Conservation (phyloP, 1,140 invertebrate species). For the Drosophila elegans region DNA sequence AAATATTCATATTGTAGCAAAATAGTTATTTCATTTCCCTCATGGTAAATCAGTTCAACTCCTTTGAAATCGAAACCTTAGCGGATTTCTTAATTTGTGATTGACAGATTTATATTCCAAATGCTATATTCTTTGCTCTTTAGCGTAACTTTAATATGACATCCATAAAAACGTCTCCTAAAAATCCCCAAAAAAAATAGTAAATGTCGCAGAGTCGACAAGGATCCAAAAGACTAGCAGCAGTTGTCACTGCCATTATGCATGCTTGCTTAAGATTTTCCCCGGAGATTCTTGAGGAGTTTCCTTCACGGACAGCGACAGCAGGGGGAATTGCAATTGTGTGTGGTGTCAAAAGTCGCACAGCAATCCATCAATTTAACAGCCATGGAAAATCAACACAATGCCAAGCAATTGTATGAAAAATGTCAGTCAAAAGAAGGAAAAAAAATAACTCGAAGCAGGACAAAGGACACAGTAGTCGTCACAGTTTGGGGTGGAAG, state of each 20-base stretch:
- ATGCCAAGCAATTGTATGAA: slow-evolving; percentile 66
- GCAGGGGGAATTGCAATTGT: slow-evolving; percentile 58
- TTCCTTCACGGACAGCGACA: slow-evolving; percentile 11
- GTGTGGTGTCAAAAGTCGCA: slow-evolving; percentile 77
- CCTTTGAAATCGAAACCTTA: background rate
- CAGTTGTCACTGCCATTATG: slow-evolving; percentile 52
- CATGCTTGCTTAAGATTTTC: slow-evolving; percentile 54
- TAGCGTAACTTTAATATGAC: slow-evolving; percentile 21
- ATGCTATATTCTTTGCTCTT: slow-evolving; percentile 34
- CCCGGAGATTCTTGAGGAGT: slow-evolving; percentile 42
- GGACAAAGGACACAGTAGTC: slow-evolving; percentile 65
- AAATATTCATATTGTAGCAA: background rate
- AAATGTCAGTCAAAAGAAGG: slow-evolving; percentile 51
- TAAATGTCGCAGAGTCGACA: slow-evolving; percentile 42
- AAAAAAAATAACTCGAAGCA: slow-evolving; percentile 24
- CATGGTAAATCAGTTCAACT: background rate
- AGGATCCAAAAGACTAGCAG: slow-evolving; percentile 25
- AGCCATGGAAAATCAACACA: slow-evolving; percentile 74
- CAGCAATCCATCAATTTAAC: slow-evolving; percentile 81
- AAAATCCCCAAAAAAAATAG: slow-evolving; percentile 32
- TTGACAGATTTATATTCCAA: slow-evolving; percentile 22
- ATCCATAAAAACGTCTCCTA: slow-evolving; percentile 47
- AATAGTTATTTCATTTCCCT: background rate
- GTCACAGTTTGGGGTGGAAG: slow-evolving; percentile 49
- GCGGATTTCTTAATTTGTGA: slow-evolving; percentile 17